Evolutionary conservation across 1,140 invertebrate species (phyloP), one percentile per base, ranked within the genome.

Genomic region (Aphelinus certus): DNA sequence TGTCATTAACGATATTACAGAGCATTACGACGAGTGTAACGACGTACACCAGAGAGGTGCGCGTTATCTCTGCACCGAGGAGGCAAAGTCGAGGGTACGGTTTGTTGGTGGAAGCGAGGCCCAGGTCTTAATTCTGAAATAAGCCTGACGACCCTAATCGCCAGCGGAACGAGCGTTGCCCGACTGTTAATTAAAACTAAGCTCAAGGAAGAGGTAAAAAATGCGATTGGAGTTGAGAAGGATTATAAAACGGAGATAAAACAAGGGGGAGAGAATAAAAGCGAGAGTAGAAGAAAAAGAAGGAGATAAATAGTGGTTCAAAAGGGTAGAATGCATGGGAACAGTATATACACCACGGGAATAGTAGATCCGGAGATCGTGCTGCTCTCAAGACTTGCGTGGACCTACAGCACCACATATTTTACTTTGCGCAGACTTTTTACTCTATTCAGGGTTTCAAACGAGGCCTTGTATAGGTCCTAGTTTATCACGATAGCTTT

Each of bases 171-270:
- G 78, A 78, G 77, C 74, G 72, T 78, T 79, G 72, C 67, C 65
- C 66, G 75, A 71, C 79, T 81, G 78, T 81, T 81, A 81, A 81
- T 81, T 81, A 81, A 81, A 80, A 79, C 79, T 80, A 80, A 81
- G 77, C 78, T 75, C 68, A 51, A 63, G 71, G 53, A 76, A 75
- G 73, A 79, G 70, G 79, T 76, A 77, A 76, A 75, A 75, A 73
- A 69, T 63, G 4, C 51, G 51, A 53, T 4, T 53, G 9, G 9
- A 9, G 51, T 4, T 53, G 51, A 53, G 51, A 9, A 4, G 51
- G 51, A 9, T 71, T 26, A 26, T 26, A 26, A 26, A 26, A 26
- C 26, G 26, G 26, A 26, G 26, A 26, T 26, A 26, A 26, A 26
- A 26, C 26, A 68, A 76, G 64, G 56, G 56, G 48, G 63, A 58